Evolutionary conservation across 2,113 vertebrate species (phyloP), one percentile per base, ranked within the genome.

Genomic region (Perognathus longimembris): DNA sequence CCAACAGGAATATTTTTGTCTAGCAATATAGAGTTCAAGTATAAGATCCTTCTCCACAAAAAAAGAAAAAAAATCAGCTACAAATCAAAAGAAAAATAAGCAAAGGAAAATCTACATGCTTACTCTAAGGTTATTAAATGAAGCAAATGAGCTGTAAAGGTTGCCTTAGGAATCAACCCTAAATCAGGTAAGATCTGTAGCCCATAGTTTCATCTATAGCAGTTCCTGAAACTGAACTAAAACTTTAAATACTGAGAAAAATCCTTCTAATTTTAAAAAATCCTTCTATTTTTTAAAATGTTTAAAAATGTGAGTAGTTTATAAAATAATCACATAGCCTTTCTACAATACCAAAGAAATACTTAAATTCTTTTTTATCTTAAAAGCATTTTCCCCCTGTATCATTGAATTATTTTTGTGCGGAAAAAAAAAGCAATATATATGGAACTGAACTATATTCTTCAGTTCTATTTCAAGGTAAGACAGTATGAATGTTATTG

Each of bases 271-370:
- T 57, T 50, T 17, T 83, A 74, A 28, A 95, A 97, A 82, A 40
- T 42, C 34, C 11, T 34, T 24, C 64, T 17, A 54, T 1, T 54
- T 12, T 54, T 54, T 54, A 15, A 45, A 11, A 54, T 54, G 50
- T 54, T 15, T 54, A 54, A 54, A 54, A 15, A 54, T 54, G 17
- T 71, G n/a, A 38, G 5, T 90, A 94, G 90, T 40, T 69, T 54
- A 71, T 71, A 79, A 90, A 83, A 74, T 76, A 81, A 79, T 80
- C 45, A 67, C n/a, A 70, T 24, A 91, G 42, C 38, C 88, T 69
- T 77, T 89, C 74, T 75, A 57, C 2, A 40, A n/a, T 70, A 91
- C 91, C 64, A 24, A 45, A 11, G 15, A 88, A 75, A 36, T 76
- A 80, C 64, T 89, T 61, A 57, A 61, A 21, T 59, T 63, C 3